Conservation (phyloP, 2,797 vertebrate genomes). For the Gobio occitaniae region DNA sequence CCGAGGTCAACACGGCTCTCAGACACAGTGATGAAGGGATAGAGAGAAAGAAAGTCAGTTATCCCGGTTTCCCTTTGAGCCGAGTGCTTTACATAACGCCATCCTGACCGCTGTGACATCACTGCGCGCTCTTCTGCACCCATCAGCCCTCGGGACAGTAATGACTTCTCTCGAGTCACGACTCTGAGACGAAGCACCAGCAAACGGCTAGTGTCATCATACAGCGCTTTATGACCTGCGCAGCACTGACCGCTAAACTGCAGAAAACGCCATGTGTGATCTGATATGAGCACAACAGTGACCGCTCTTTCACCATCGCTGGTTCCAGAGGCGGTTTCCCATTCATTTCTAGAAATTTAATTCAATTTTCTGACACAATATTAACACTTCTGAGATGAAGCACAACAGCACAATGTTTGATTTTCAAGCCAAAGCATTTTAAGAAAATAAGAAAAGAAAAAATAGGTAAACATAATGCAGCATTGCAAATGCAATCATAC, state of each 20-base stretch:
- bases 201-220: background rate
- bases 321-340: background rate
- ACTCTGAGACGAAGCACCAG: background rate
- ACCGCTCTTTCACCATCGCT: background rate
- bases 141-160: constrained; percentile 33
- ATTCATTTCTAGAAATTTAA: background rate
- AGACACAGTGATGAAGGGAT: constrained; percentile 27
- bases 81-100: constrained; percentile 46
- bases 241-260: background rate
- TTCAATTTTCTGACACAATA: background rate
- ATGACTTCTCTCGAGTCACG: constrained; percentile 8
- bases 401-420: background rate
- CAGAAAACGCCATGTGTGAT: background rate
- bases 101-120: constrained; percentile 36
- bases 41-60: constrained; percentile 14
- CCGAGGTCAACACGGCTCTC: background rate
- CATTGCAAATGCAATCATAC: too few species aligned
- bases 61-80: background rate
- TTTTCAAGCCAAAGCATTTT: too few species aligned
- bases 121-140: constrained; percentile 30
- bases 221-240: background rate
- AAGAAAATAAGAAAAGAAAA: too few species aligned
- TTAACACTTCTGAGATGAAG: background rate
- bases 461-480: too few species aligned
- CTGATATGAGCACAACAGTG: background rate